Conservation (phyloP, 1,140 invertebrate species). For the Ostrea edulis region DNA sequence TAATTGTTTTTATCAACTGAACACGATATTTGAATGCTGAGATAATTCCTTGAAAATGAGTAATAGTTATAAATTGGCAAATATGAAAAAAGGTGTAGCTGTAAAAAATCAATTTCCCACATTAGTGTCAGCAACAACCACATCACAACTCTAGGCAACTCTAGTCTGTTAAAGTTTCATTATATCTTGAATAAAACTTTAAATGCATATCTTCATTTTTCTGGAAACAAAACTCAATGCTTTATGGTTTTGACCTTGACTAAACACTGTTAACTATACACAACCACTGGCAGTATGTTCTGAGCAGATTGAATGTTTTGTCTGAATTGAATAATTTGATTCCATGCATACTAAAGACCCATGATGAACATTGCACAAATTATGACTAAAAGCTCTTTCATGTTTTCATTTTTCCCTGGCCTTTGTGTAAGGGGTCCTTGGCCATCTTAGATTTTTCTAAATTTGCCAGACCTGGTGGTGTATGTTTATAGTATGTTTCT, state of each 20-base stretch:
- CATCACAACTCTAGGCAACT: background rate
- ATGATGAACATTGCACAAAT: conserved; percentile 22
- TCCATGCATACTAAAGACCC: conserved; percentile 1
- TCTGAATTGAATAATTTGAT: background rate
- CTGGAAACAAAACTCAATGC: background rate
- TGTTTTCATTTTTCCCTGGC: background rate
- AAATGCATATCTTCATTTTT: conserved; percentile 14
- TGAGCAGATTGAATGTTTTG: conserved; percentile 6
- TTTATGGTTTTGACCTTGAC: conserved; percentile 10
- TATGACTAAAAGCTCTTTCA: conserved; percentile 34
- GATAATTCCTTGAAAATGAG: conserved; percentile 33
- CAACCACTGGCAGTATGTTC: background rate
- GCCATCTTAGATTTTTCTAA: background rate
- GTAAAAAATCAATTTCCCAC: conserved; percentile 25
- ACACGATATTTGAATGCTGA: conserved; percentile 16
- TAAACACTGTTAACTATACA: conserved; percentile 12
- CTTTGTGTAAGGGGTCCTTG: background rate
- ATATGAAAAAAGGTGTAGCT: conserved; percentile 21
- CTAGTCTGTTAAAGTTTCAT: conserved; percentile 20
- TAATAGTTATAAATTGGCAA: conserved; percentile 34
- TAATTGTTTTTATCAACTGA: conserved; percentile 34
- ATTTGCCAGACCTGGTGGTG: background rate
- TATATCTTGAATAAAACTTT: conserved; percentile 12
- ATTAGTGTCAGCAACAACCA: background rate
- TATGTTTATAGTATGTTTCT: background rate